Base-by-base conservation (phyloP, 2,113 vertebrate species). In the Triplophysa dalaica region DNA sequence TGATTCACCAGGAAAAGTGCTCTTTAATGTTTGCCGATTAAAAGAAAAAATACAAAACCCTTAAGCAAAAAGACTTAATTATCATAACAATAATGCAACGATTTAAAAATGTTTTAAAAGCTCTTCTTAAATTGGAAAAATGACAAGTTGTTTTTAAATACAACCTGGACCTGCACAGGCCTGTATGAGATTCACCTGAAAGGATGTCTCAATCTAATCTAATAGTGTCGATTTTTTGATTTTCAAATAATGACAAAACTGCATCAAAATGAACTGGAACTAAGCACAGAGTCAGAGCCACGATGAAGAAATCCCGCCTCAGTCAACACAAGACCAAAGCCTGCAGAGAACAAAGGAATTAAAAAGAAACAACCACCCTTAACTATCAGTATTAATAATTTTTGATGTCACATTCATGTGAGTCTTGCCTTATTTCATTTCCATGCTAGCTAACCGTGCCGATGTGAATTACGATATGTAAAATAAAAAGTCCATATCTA, bases 401-500 rank as follows among this genome's bases (percentile, higher is more conserved):
- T 87, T 87, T 91, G 86, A 92, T 92, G 92, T 93, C 95, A 94
- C 94, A 91, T 89, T 93, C 90, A 84, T 89, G 91, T 92, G 93
- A 94, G 91, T 93, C 94, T 96, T 95, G 96, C 96, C 96, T 98
- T 97, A 96, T 92, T 94, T 94, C 93, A 92, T 91, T 91, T 91
- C 88, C 90, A 92, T 92, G 89, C 90, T 94, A 95, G 94, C 93
- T 95, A 95, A 94, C 94, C 89, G 91, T 90, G 90, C 95, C 94
- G 93, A 94, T 93, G 92, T 93, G 93, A 94, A 96, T 93, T 92
- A 92, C 91, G 86, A 88, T 90, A 91, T 84, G 81, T 94, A 93
- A 90, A 91, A 85, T 80, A 86, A 92, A 82, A 91, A 89, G 88
- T 88, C 81, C 84, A 85, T 45, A 45, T 38, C 33, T 85, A 87